Evolutionary conservation across 92 coral and sea anemone species (phyloP).

Genomic region (Galaxea fascicularis): DNA sequence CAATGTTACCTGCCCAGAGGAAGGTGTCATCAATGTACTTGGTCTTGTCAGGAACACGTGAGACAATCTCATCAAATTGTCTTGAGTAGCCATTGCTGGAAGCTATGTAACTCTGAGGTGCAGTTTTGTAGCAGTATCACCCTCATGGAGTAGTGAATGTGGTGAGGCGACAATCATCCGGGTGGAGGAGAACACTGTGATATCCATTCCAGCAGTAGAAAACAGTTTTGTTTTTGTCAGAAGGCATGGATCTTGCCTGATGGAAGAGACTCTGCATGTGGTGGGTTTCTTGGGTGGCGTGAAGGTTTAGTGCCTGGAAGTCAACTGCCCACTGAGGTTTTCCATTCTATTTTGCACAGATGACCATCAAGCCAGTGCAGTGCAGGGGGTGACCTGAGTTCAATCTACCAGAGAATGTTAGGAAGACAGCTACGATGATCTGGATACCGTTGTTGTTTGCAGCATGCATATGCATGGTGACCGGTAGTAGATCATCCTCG

Average conservation of each 20-base stretch:
- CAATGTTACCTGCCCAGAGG: not conserved
- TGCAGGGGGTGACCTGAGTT: conserved; percentile 46
- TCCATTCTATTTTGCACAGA: too few relatives aligned
- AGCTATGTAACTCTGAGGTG: conserved; percentile 68
- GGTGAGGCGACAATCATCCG: too few relatives aligned
- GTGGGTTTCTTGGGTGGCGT: too few relatives aligned
- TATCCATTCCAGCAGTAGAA: too few relatives aligned
- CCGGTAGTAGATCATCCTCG: conserved; percentile 65
- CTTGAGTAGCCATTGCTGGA: conserved; percentile 63
- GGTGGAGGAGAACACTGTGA: too few relatives aligned
- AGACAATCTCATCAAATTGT: conserved; percentile 61
- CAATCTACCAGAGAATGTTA: conserved; percentile 68
- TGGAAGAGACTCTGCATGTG: too few relatives aligned
- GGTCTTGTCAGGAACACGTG: not conserved
- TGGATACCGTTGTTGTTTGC: conserved; percentile 74
- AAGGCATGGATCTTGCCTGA: too few relatives aligned
- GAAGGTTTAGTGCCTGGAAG: too few relatives aligned
- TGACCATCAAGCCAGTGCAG: conserved; percentile 51
- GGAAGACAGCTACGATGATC: conserved; percentile 70
- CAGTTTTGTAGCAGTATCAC: conserved; percentile 71
- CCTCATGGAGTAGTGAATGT: conserved; percentile 51
- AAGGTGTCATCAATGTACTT: not conserved
- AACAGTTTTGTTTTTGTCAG: too few relatives aligned
- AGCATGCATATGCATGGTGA: conserved; percentile 69
- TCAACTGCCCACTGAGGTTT: too few relatives aligned